These are phyloP conservation scores for Ictidomys tridecemlineatus DNA, from an alignment of 2,113 vertebrate species.

Conservation along the genomic window DNA sequence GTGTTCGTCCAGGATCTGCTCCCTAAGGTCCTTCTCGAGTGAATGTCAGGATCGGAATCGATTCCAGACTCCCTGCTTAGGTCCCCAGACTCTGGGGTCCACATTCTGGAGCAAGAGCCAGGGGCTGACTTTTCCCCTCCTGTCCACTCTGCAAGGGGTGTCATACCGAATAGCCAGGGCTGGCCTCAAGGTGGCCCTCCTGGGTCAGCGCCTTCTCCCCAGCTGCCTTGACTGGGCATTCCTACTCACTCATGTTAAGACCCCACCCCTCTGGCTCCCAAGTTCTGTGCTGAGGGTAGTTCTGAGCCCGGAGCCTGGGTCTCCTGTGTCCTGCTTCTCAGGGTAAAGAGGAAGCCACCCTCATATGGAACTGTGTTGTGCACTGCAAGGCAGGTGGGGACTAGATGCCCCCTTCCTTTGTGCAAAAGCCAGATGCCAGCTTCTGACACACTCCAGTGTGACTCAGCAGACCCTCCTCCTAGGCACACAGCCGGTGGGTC, in stretches of 20 bases:
- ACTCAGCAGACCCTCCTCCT: background rate
- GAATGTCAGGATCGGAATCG: background rate
- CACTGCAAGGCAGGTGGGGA: background rate
- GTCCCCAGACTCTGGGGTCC: background rate
- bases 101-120: background rate
- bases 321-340: background rate
- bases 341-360: background rate
- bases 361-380: accelerated
- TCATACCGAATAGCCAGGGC: background rate
- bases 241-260: background rate
- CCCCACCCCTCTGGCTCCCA: too few relatives aligned
- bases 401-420: accelerated
- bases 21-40: background rate
- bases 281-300: background rate
- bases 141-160: accelerated
- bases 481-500: background rate
- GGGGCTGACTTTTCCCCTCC: background rate
- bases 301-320: background rate
- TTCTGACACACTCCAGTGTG: background rate
- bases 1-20: background rate
- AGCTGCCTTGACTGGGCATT: accelerated
- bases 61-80: background rate
- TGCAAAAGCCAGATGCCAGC: background rate
- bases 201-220: background rate
- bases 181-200: background rate